Evolutionary conservation across 1,140 invertebrate genomes (phyloP).

Genomic region (Solenopsis fugax): DNA sequence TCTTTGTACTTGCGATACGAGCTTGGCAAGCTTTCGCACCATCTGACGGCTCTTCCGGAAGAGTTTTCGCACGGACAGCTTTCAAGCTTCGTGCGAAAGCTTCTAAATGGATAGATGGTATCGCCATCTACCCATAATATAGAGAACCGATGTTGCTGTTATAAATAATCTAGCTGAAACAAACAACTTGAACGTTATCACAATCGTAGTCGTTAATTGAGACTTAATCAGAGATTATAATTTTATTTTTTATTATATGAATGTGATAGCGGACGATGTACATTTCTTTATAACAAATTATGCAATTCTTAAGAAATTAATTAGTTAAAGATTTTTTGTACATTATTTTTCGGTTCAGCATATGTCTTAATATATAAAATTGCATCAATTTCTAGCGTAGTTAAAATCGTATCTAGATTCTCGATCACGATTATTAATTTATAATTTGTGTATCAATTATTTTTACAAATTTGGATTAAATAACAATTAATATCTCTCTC

Average conservation of each 20-base stretch:
- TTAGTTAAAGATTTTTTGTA: not conserved
- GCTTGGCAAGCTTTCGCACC: slow-evolving; percentile 67
- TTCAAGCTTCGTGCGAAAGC: slow-evolving; percentile 59
- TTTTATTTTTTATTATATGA: not conserved
- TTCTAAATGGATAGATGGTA: slow-evolving; percentile 61
- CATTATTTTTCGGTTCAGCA: not conserved
- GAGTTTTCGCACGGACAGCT: slow-evolving; percentile 61
- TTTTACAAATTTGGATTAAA: not conserved
- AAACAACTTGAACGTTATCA: slow-evolving; percentile 5
- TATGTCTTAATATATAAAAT: not conserved
- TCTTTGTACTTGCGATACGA: slow-evolving; percentile 37
- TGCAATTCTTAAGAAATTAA: not conserved
- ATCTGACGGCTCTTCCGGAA: slow-evolving; percentile 67
- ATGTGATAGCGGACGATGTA: not conserved
- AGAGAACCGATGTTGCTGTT: slow-evolving; percentile 31
- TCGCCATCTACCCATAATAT: slow-evolving; percentile 65
- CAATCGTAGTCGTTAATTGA: slow-evolving; percentile 1
- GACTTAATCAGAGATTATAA: not conserved
- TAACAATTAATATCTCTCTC: not conserved
- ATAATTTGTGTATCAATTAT: not conserved
- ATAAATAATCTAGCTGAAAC: slow-evolving; percentile 20
- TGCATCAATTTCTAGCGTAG: not conserved
- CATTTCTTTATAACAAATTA: not conserved
- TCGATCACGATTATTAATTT: not conserved
- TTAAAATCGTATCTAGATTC: not conserved